phyloP scores from a whole-genome alignment of 2,113 vertebrate species.

The Girardinichthys multiradiatus region DNA sequence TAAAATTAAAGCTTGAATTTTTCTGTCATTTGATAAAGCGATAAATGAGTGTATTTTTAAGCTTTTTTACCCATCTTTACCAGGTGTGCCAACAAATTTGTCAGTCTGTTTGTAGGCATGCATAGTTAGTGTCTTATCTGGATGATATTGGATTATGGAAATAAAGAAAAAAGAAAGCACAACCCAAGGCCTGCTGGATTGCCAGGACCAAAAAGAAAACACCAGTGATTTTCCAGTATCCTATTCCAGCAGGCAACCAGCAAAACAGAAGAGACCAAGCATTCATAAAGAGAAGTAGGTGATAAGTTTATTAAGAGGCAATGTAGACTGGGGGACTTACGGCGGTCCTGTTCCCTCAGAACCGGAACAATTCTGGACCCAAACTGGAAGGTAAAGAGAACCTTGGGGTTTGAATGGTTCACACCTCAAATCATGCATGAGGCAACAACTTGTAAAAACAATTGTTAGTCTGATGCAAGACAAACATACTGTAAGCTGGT shows the following conservation, averaged over 20 bases:
- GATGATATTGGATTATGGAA: conserved; percentile 37
- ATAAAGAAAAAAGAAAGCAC: conserved; percentile 31
- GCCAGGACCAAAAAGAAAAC: conserved; percentile 59
- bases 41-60: background rate
- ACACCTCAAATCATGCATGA: conserved; percentile 73
- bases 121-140: conserved; percentile 70
- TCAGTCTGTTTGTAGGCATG: conserved; percentile 53
- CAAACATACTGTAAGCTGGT: conserved; percentile 45
- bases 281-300: conserved; percentile 51
- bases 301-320: conserved; percentile 68
- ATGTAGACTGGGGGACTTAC: conserved; percentile 88
- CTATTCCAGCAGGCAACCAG: conserved; percentile 75
- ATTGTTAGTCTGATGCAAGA: conserved; percentile 75
- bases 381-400: conserved; percentile 97
- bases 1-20: background rate
- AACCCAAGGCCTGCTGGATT: conserved; percentile 67
- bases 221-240: conserved; percentile 64
- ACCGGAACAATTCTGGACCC: conserved; percentile 94
- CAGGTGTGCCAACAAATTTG: background rate
- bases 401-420: conserved; percentile 81
- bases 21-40: background rate
- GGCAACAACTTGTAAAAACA: conserved; percentile 65
- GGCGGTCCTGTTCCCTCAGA: conserved; percentile 90
- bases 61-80: background rate
- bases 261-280: conserved; percentile 68